Evolutionary conservation across 2,113 vertebrate species (phyloP), one percentile per base, ranked within the genome.

Genomic region (Salvelinus alpinus): DNA sequence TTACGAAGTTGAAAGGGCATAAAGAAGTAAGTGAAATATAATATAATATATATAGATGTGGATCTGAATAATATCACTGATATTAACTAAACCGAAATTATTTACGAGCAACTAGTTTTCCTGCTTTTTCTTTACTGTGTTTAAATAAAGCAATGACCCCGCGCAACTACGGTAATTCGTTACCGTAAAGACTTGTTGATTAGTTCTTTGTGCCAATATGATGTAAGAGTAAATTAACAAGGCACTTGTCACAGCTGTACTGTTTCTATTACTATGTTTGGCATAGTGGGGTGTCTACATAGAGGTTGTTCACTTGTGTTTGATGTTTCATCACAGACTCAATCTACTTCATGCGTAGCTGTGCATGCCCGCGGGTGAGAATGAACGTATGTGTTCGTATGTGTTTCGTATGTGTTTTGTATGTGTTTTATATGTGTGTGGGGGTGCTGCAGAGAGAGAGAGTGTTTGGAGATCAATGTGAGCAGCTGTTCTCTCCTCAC

Each of bases 401-500:
- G 38, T 44, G 9, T 44, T 44, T 44, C 9, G 38, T 44, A 44
- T 44, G 38, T 44, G 38, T 11, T 44, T 44, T 62, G 59, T 62
- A 62, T 54, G 51, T 54, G 51, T 51, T 60, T 6, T 60, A 5
- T 44, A 44, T 66, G 80, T 73, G 34, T 57, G 62, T 31, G 84
- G 18, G 27, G 24, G 75, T 70, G 78, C 85, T 48, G 38, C 8
- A 51, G n/a, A 70, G 34, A 44, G 9, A 85, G 87, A 90, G 84
- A 88, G 88, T 92, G 73, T 89, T 85, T 86, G 85, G 89, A 92
- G 90, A 92, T 92, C 87, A 92, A 92, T 92, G 87, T 88, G 66
- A 90, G 88, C 91, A 92, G 90, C 90, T 92, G 91, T 90, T 92
- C 87, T 76, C 86, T 73, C 85, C 82, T 27, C 88, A 91, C 91